Evolutionary conservation across 2,888 invertebrate species (phyloP).

Genomic region (Agapetus fuscipes): DNA sequence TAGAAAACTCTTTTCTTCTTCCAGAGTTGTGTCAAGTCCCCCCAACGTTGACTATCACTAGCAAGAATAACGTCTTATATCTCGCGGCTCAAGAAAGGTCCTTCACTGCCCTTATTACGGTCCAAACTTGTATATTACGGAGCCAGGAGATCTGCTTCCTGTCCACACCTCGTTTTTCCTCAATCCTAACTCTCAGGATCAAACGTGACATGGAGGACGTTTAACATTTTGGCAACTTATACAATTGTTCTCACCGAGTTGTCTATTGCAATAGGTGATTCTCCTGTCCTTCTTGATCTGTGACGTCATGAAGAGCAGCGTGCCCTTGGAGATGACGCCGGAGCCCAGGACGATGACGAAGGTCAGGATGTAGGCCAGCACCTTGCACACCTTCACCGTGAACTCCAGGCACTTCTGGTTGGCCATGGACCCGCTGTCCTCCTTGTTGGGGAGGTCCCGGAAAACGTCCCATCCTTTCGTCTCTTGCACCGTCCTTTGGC

Average conservation of each 20-base stretch:
- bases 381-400: conserved; percentile 75
- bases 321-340: conserved; percentile 82
- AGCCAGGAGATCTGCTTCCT: too few relatives aligned
- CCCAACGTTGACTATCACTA: too few relatives aligned
- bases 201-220: too few relatives aligned
- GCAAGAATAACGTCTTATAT: too few relatives aligned
- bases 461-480: conserved; percentile 97
- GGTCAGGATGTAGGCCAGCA: conserved; percentile 75
- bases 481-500: conserved; percentile 74
- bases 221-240: too few relatives aligned
- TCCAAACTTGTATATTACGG: too few relatives aligned
- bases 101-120: too few relatives aligned
- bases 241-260: conserved; percentile 65
- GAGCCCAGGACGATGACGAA: conserved; percentile 77
- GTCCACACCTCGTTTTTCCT: too few relatives aligned
- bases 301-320: conserved; percentile 85
- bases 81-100: too few relatives aligned
- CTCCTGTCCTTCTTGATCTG: conserved; percentile 70
- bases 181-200: too few relatives aligned
- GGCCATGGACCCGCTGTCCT: conserved; percentile 82
- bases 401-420: conserved; percentile 79
- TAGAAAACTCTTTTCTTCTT: too few relatives aligned
- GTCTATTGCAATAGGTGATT: conserved; percentile 73
- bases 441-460: conserved; percentile 80
- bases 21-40: too few relatives aligned